Conservation (phyloP, 2,797 vertebrate genomes). For the Poeciliopsis presidionis region DNA sequence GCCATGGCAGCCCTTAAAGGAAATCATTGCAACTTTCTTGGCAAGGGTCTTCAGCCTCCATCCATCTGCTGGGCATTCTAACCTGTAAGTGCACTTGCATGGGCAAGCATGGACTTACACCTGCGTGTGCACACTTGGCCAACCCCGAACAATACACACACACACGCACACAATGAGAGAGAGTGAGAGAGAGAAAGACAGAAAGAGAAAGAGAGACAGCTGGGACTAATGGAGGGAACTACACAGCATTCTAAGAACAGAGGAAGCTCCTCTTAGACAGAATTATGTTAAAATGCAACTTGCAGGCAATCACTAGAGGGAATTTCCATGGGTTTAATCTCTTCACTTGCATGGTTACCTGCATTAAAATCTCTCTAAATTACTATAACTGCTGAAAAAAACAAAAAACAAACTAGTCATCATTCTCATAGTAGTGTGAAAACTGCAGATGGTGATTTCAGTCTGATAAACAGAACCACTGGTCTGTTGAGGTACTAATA, state of each 20-base stretch:
- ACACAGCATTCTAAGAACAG: slow-evolving; percentile 62
- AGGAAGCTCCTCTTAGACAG: slow-evolving; percentile 53
- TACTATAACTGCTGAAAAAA: slow-evolving; percentile 25
- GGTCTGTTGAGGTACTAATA: not conserved
- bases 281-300: slow-evolving; percentile 18
- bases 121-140: slow-evolving; percentile 2
- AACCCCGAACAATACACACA: slow-evolving; percentile 1
- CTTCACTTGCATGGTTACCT: slow-evolving; percentile 12
- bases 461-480: not conserved
- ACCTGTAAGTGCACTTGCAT: slow-evolving; percentile 4
- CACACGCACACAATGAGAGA: not conserved
- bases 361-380: slow-evolving; percentile 17
- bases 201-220: not conserved
- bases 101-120: slow-evolving; percentile 5
- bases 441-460: slow-evolving; percentile 14
- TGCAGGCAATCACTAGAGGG: slow-evolving; percentile 43
- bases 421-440: slow-evolving; percentile 30
- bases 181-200: not conserved
- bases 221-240: slow-evolving; percentile 20
- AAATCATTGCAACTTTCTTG: slow-evolving; percentile 55
- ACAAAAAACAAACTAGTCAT: slow-evolving; percentile 1
- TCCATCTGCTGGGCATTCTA: slow-evolving; percentile 33
- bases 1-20: slow-evolving; percentile 46
- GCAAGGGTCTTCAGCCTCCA: slow-evolving; percentile 33
- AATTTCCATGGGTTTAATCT: slow-evolving; percentile 50